Percentiles rank a stretch among this genome's conserved stretches.
phyloP scores from a whole-genome alignment of 2,888 invertebrate genomes.

The Panopea generosa region DNA sequence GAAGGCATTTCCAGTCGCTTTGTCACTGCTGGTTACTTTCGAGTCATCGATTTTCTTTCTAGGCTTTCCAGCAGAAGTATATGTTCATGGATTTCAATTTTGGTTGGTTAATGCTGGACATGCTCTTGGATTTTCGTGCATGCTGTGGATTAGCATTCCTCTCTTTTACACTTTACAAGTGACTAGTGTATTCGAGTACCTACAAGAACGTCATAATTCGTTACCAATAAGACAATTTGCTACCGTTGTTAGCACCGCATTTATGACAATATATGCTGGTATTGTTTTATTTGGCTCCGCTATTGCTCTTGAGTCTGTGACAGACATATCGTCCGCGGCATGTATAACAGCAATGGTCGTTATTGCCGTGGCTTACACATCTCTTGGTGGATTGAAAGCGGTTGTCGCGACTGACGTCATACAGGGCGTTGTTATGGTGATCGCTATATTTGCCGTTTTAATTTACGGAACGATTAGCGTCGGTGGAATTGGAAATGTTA shows the following conservation, averaged over 20 bases:
- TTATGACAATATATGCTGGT: constrained; percentile 38
- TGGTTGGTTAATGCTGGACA: constrained; percentile 32
- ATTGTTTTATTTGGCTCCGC: constrained; percentile 47
- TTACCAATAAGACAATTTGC: constrained; percentile 28
- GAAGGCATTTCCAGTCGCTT: constrained; percentile 41
- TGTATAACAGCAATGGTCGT: constrained; percentile 21
- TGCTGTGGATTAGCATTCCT: constrained; percentile 46
- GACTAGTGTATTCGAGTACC: constrained; percentile 49
- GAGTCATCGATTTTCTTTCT: constrained; percentile 55
- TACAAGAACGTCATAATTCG: constrained; percentile 35
- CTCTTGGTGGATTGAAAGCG: constrained; percentile 49
- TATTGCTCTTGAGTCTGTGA: constrained; percentile 42
- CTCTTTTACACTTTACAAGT: constrained; percentile 48
- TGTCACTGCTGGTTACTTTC: constrained; percentile 51
- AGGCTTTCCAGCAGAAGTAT: constrained; percentile 50
- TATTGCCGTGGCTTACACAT: constrained; percentile 43
- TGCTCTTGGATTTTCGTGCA: constrained; percentile 25
- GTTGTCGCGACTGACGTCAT: constrained; percentile 47
- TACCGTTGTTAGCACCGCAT: constrained; percentile 20
- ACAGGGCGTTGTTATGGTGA: constrained; percentile 45
- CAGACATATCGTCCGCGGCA: constrained; percentile 25
- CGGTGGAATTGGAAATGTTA: constrained; percentile 33
- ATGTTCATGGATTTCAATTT: constrained; percentile 43
- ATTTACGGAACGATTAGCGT: constrained; percentile 41
- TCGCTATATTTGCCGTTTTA: constrained; percentile 37